Evolutionary conservation across 2,888 invertebrate species (phyloP).

Genomic region (Dicranocentrus wangi): DNA sequence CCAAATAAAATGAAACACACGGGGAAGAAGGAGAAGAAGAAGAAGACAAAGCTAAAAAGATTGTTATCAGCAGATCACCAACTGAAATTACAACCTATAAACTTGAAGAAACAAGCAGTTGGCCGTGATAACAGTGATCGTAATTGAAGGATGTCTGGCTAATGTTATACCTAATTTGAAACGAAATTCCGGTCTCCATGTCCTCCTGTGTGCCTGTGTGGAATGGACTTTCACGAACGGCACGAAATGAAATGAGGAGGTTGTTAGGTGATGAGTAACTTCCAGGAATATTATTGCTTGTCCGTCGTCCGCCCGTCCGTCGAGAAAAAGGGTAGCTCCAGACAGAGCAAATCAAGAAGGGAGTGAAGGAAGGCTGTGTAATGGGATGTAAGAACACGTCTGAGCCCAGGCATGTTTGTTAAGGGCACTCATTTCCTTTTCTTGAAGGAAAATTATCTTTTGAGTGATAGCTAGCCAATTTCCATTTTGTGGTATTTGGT

Average conservation of each 20-base stretch:
- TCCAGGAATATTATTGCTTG: conserved; percentile 50
- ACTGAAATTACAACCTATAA: conserved; percentile 70
- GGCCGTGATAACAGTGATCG: conserved; percentile 65
- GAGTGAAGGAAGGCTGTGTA: too few species aligned
- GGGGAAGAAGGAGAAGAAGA: too few species aligned
- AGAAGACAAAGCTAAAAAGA: conserved; percentile 63
- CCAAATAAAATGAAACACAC: too few species aligned
- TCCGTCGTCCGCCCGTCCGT: background rate
- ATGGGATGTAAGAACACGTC: too few species aligned
- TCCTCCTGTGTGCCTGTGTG: background rate
- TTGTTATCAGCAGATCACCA: conserved; percentile 68
- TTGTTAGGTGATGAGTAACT: conserved; percentile 46
- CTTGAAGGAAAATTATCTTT: conserved; percentile 19
- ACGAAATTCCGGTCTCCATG: conserved; percentile 64
- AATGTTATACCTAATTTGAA: conserved; percentile 67
- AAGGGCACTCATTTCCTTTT: conserved; percentile 29
- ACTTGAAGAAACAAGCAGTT: conserved; percentile 64
- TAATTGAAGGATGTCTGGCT: conserved; percentile 70
- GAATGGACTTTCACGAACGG: background rate
- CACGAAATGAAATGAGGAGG: background rate
- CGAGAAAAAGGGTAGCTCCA: conserved; percentile 15
- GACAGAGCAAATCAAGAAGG: background rate
- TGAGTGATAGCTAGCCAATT: conserved; percentile 6
- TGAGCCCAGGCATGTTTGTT: too few species aligned
- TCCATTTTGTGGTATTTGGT: background rate